Conservation (phyloP, 2,888 invertebrate species). For the Cephus nigrinus region DNA sequence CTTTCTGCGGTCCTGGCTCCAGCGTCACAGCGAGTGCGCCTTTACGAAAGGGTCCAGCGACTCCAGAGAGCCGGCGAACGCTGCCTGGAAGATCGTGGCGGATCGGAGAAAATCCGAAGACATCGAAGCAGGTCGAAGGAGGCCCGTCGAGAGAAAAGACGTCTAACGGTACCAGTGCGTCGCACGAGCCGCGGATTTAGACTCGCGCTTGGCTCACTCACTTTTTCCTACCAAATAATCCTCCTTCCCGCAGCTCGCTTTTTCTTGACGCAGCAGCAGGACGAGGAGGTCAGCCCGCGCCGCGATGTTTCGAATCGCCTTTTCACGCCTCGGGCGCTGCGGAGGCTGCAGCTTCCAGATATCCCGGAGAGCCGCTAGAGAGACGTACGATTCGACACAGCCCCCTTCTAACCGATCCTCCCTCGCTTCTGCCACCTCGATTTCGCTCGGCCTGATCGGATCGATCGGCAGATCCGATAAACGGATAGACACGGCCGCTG, state of each 20-base stretch:
- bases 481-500: background rate
- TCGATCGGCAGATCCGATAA: background rate
- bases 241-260: slow-evolving; percentile 20
- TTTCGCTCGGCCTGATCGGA: background rate
- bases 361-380: background rate
- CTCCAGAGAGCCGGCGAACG: no score
- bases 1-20: background rate
- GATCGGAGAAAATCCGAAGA: background rate
- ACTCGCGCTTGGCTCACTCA: slow-evolving; percentile 34
- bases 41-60: background rate
- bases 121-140: background rate
- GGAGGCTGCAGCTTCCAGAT: background rate
- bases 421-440: background rate
- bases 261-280: slow-evolving; percentile 17
- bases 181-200: slow-evolving; percentile 54
- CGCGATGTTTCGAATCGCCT: slow-evolving; percentile 37
- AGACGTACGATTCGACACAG: background rate
- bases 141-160: background rate
- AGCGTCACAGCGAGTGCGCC: background rate
- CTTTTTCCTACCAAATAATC: slow-evolving; percentile 37
- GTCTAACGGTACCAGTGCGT: slow-evolving; percentile 41
- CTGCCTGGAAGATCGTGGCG: no score
- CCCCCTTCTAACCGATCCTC: background rate
- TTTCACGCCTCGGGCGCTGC: slow-evolving; percentile 33
- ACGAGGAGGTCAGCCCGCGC: slow-evolving; percentile 27